A percentile compares a stretch with the other conserved stretches of the same genome.
Conservation (phyloP, 2,797 vertebrate genomes). For the Sebastes taczanowskii region DNA sequence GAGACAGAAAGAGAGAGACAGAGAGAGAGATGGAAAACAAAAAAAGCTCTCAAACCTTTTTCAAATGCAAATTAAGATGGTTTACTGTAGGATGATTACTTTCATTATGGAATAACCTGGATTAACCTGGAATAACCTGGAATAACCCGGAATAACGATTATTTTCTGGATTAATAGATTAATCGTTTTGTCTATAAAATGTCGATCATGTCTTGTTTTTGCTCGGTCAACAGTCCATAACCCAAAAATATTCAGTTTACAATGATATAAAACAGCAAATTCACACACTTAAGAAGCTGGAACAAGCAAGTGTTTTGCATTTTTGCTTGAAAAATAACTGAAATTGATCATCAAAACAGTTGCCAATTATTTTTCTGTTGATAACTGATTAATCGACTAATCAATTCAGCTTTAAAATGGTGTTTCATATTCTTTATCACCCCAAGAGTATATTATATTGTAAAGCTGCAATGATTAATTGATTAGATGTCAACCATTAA, state of each 20-base stretch:
- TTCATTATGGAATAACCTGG: not conserved
- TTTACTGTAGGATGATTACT: not conserved
- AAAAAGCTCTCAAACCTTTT: constrained; percentile 14
- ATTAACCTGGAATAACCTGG: not conserved
- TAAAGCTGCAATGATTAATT: too few species aligned
- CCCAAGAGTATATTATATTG: not conserved
- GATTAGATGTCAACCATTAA: too few species aligned
- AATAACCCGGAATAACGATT: not conserved
- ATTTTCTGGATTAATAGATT: not conserved
- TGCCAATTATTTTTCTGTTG: not conserved
- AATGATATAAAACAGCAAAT: not conserved
- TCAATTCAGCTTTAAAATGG: not conserved
- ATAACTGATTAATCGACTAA: not conserved
- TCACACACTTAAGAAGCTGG: not conserved
- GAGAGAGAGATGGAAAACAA: constrained; percentile 16
- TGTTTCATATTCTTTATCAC: not conserved
- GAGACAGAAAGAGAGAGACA: constrained; percentile 13
- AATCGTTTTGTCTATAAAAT: not conserved
- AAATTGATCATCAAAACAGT: not conserved
- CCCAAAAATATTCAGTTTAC: not conserved
- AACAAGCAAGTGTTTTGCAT: not conserved
- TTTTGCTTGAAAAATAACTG: not conserved
- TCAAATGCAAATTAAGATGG: constrained; percentile 18
- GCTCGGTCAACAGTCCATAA: not conserved
- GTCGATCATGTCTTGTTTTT: not conserved